These are phyloP conservation scores for Cryptoblepharus egeriae DNA, from an alignment of 2,797 vertebrate species.

Conservation along the genomic window DNA sequence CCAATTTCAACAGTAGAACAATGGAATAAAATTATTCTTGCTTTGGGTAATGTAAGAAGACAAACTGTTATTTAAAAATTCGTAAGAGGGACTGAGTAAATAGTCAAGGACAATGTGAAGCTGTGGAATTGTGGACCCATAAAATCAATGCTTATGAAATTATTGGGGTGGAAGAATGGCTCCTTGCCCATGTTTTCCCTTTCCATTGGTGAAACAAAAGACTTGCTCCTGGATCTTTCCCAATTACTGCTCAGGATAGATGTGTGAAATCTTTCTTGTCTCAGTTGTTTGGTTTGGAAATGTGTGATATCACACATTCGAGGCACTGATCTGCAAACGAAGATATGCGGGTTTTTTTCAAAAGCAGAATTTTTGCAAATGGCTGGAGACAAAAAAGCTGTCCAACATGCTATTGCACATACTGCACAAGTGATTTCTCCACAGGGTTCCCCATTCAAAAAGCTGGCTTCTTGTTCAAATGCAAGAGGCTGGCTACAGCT, in stretches of 20 bases:
- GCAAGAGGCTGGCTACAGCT: not conserved
- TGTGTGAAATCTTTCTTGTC: not conserved
- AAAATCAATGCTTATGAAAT: not conserved
- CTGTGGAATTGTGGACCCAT: not conserved
- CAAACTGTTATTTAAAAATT: conserved; percentile 32
- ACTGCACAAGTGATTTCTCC: too few species aligned
- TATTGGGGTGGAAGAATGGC: not conserved
- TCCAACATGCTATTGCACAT: too few species aligned
- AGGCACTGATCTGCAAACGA: not conserved
- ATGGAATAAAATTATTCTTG: conserved; percentile 44
- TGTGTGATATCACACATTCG: not conserved
- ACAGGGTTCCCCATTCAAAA: not conserved
- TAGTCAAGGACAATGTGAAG: conserved; percentile 9
- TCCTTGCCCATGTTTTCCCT: not conserved
- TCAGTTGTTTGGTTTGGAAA: not conserved
- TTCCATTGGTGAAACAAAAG: not conserved
- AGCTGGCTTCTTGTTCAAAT: not conserved
- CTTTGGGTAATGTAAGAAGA: conserved; percentile 20
- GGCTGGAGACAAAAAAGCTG: too few species aligned
- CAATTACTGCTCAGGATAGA: not conserved
- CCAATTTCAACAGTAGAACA: not conserved
- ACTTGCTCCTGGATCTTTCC: not conserved
- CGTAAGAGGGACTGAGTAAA: conserved; percentile 6
- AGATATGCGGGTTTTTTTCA: not conserved
- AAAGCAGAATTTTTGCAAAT: not conserved